A percentile compares a stretch with the other conserved stretches of the same genome.
phyloP scores from a whole-genome alignment of 2,113 vertebrate genomes.

The Apistogramma diplotaenia region DNA sequence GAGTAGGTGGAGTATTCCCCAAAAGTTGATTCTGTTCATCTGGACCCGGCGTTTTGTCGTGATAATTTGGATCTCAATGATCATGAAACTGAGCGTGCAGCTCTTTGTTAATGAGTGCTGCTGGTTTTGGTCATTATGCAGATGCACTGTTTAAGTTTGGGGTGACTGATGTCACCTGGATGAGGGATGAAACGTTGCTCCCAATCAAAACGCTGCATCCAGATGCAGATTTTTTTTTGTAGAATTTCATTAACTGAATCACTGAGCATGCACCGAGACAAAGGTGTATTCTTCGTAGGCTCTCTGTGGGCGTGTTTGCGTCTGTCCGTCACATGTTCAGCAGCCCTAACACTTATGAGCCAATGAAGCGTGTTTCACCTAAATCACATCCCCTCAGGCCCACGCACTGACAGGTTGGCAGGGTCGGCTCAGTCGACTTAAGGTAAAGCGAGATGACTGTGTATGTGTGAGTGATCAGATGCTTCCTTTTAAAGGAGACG shows the following conservation, averaged over 20 bases:
- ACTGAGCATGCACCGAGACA: not conserved
- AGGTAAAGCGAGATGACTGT: conserved; percentile 20
- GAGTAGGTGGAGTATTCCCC: not conserved
- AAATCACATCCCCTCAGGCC: conserved; percentile 44
- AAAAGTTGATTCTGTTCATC: no score
- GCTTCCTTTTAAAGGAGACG: not conserved
- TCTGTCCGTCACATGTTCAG: conserved; percentile 56
- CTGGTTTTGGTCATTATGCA: not conserved
- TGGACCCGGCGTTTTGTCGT: no score
- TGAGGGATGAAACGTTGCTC: not conserved
- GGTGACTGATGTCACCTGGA: not conserved
- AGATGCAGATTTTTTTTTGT: not conserved
- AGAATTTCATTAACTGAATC: not conserved
- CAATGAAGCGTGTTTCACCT: conserved; percentile 54
- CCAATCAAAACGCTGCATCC: not conserved
- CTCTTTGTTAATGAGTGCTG: no score
- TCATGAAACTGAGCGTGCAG: no score
- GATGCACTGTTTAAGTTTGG: not conserved
- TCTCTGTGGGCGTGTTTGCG: not conserved
- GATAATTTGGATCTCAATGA: no score
- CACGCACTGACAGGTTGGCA: conserved; percentile 31
- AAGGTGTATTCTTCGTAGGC: not conserved
- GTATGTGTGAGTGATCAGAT: not conserved
- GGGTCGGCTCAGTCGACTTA: conserved; percentile 24
- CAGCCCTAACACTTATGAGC: conserved; percentile 27